Base-by-base conservation (phyloP, 2,888 invertebrate genomes). In the Diloba caeruleocephala region DNA sequence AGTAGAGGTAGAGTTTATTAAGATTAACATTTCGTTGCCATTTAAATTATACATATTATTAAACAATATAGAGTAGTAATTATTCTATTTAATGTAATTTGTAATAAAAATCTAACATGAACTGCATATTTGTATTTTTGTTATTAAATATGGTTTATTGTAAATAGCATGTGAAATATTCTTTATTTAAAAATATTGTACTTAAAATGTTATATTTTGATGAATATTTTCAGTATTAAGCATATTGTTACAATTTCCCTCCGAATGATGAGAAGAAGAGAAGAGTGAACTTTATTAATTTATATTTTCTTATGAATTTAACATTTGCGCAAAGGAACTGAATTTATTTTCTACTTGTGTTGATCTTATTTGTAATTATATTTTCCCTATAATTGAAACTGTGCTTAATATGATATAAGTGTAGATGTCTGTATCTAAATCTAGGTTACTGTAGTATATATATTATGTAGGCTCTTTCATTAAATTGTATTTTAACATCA, bases 1-100 rank as follows among this genome's bases (percentile, higher is more conserved):
- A 31, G 12, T 8, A 58, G 34, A 9, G 21, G 19, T 68, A 61
- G 42, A 39, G 48, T 29, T 42, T 51, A 41, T 31, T 46, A 39
- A 51, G 13, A 39, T 51, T 28, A 25, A 23, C 46, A 33, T 45
- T 68, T 53, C 9, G 69, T 71, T 68, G 69, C 72, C 72, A 70
- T 69, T 62, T 49, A 26, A 59, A 61, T 39, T 14, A 64, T 31
- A 33, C 19, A n/a, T 13, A 21, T 21, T 21, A 21, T 21, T 21
- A 25, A 19, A 43, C 38, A 25, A 25, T 54, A 34, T 32, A 12
- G 41, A 21, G 34, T 12, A 1, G 29, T 12, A 36, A 36, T 17
- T 26, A 36, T 17, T 3, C 17, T 5, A 7, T 7, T 1, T 21
- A 21, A 21, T 21, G 12, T 25, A 23, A 55, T 45, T 23, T 23